phyloP scores from a whole-genome alignment of 2,113 vertebrate genomes.

The Mugil cephalus region DNA sequence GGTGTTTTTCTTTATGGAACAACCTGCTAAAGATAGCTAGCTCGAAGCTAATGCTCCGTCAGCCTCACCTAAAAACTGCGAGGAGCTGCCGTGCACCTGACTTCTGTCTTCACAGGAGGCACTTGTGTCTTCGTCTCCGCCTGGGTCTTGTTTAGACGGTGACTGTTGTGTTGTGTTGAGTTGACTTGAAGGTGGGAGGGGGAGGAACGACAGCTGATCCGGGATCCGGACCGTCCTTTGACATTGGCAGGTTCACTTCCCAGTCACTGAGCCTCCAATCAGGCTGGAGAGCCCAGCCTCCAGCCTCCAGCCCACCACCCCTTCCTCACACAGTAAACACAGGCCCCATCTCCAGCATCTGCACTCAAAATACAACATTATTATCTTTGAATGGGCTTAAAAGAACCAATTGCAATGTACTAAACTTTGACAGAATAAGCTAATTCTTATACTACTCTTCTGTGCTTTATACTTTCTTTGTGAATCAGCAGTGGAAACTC shows the following conservation, averaged over 20 bases:
- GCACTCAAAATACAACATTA: not conserved
- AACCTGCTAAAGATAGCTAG: slow-evolving; percentile 9
- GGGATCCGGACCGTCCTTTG: slow-evolving; percentile 57
- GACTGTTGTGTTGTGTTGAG: slow-evolving; percentile 11
- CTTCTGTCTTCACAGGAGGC: slow-evolving; percentile 26
- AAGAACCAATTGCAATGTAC: not conserved
- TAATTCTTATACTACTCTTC: not conserved
- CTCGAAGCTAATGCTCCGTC: not conserved
- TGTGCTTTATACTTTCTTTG: not conserved
- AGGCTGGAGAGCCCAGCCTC: not conserved
- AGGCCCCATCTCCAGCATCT: slow-evolving; percentile 23
- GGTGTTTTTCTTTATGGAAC: not conserved
- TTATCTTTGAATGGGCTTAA: not conserved
- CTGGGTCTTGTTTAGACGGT: not conserved
- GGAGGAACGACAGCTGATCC: slow-evolving; percentile 60
- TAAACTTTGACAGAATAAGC: not conserved
- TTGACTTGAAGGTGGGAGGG: slow-evolving; percentile 28
- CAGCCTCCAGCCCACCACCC: not conserved
- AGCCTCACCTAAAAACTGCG: slow-evolving; percentile 61
- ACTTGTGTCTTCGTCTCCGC: not conserved
- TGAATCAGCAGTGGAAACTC: no score
- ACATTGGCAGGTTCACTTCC: slow-evolving; percentile 70
- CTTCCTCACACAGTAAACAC: not conserved
- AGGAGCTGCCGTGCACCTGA: slow-evolving; percentile 18
- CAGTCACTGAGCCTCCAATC: slow-evolving; percentile 67